phyloP scores from a whole-genome alignment of 2,888 invertebrate species.

The Belgica antarctica region DNA sequence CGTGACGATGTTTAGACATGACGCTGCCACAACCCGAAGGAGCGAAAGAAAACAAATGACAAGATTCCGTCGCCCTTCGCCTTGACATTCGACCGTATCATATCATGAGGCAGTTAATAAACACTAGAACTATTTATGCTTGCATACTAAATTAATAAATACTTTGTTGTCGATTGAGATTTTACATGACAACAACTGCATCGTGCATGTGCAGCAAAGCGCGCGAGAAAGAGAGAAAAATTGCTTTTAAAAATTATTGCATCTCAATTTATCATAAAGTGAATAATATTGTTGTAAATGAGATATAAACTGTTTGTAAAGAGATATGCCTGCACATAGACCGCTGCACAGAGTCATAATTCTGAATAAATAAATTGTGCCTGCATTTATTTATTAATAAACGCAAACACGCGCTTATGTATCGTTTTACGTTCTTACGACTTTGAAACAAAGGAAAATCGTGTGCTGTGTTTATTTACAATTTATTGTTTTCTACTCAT shows the following conservation, averaged over 20 bases:
- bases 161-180: slow-evolving; percentile 33
- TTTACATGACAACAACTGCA: slow-evolving; percentile 26
- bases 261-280: slow-evolving; percentile 29
- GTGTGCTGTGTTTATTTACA: slow-evolving; percentile 15
- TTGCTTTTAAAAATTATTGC: no score
- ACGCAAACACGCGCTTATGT: slow-evolving; percentile 29
- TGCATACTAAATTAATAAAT: slow-evolving; percentile 17
- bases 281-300: not conserved
- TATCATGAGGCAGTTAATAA: slow-evolving; percentile 35
- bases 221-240: no score
- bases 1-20: slow-evolving; percentile 41
- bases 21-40: no score
- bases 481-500: slow-evolving; percentile 30
- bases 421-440: slow-evolving; percentile 7
- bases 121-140: no score
- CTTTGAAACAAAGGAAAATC: slow-evolving; percentile 38
- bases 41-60: slow-evolving; percentile 20
- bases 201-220: not conserved
- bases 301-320: not conserved
- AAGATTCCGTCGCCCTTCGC: slow-evolving; percentile 28
- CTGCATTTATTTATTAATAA: slow-evolving; percentile 34
- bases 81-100: slow-evolving; percentile 37
- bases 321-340: not conserved
- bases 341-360: slow-evolving; percentile 3
- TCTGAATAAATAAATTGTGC: slow-evolving; percentile 21